Conservation (phyloP, 1,140 invertebrate species). For the Brachionus asplanchnoidis region DNA sequence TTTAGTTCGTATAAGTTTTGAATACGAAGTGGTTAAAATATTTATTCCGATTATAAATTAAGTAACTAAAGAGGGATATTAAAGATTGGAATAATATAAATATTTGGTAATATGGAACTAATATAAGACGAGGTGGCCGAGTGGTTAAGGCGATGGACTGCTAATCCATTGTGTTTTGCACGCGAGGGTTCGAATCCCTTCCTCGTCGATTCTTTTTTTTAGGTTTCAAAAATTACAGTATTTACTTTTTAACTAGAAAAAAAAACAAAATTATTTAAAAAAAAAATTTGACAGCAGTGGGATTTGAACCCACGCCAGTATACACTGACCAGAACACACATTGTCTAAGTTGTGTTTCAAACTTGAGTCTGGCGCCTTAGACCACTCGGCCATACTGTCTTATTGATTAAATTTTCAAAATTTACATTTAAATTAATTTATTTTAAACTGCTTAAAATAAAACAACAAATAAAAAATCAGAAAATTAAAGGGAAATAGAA, state of each 20-base stretch:
- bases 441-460: no score
- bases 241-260: not conserved
- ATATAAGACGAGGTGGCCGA: conserved; percentile 14
- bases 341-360: conserved; percentile 8
- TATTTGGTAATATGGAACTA: not conserved
- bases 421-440: not conserved
- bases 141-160: conserved; percentile 31
- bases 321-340: conserved; percentile 41
- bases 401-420: not conserved
- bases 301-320: conserved; percentile 41
- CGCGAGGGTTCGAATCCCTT: conserved; percentile 30
- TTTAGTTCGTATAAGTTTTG: no score
- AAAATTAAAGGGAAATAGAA: no score
- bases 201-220: conserved; percentile 8
- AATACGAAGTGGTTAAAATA: no score
- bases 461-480: no score
- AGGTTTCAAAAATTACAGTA: not conserved
- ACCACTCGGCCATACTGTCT: conserved; percentile 39
- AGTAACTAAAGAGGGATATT: no score
- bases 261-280: not conserved
- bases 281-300: conserved; percentile 41
- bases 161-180: conserved; percentile 33
- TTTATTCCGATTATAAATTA: no score
- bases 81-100: no score
- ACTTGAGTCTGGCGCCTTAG: conserved; percentile 40